Evolutionary conservation across 1,140 invertebrate species (phyloP).

Genomic region (Cydia splendana): DNA sequence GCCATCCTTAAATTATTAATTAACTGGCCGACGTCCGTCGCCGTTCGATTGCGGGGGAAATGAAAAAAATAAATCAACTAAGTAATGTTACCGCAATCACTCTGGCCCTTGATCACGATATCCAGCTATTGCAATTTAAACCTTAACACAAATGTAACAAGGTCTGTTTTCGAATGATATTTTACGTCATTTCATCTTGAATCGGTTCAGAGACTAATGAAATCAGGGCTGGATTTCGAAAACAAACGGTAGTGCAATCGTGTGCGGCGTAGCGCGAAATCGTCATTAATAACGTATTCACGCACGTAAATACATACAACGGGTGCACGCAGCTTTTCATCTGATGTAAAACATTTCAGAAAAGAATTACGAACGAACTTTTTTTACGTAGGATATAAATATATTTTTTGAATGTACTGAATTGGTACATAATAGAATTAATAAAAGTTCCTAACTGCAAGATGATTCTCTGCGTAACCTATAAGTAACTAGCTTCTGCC

Average conservation of each 20-base stretch:
- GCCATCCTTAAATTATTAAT: constrained; percentile 72
- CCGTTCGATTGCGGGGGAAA: constrained; percentile 66
- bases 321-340: constrained; percentile 19
- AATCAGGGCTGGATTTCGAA: constrained; percentile 62
- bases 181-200: background rate
- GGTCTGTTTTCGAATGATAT: background rate
- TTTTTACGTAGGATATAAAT: background rate
- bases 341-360: background rate
- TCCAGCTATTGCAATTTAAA: background rate
- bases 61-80: constrained; percentile 67
- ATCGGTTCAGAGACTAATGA: constrained; percentile 51
- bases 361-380: background rate
- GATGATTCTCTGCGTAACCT: too few relatives aligned
- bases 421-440: too few relatives aligned
- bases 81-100: constrained; percentile 4
- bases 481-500: too few relatives aligned
- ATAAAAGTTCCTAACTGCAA: too few relatives aligned
- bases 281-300: constrained; percentile 62
- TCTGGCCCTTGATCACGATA: background rate
- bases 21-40: constrained; percentile 59
- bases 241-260: constrained; percentile 59
- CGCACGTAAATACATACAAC: constrained; percentile 44
- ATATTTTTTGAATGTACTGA: too few relatives aligned
- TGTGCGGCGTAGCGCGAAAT: constrained; percentile 57
- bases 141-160: background rate